Conservation (phyloP, 2,888 invertebrate species). For the Agrotis puta region DNA sequence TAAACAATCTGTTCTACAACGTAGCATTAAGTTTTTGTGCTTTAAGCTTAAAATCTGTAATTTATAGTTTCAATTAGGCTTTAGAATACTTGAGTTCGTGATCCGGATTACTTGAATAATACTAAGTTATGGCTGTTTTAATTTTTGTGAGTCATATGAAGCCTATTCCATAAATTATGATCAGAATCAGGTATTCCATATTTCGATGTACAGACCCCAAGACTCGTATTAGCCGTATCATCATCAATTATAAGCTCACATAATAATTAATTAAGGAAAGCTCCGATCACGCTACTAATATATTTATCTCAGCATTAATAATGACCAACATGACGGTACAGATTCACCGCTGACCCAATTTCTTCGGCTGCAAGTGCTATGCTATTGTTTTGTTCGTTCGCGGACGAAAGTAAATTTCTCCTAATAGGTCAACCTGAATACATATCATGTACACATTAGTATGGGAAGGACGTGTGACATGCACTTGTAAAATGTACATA, state of each 20-base stretch:
- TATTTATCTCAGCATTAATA: constrained; percentile 44
- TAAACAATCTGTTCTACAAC: constrained; percentile 67
- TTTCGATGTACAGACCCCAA: neutral
- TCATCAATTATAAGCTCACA: constrained; percentile 33
- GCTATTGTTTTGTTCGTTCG: constrained; percentile 70
- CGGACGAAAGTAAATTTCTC: constrained; percentile 84
- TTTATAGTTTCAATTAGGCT: constrained; percentile 50
- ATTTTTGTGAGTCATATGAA: constrained; percentile 33
- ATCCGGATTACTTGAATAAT: constrained; percentile 48
- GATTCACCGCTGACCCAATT: constrained; percentile 73
- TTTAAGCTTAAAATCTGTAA: constrained; percentile 35
- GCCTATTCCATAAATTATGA: constrained; percentile 37
- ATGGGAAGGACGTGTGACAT: constrained; percentile 63
- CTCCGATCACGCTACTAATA: constrained; percentile 44
- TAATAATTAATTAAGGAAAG: constrained; percentile 51
- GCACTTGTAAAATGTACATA: constrained; percentile 53
- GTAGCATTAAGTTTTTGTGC: constrained; percentile 53
- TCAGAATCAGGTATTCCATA: neutral
- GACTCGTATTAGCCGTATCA: constrained; percentile 9
- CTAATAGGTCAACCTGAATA: constrained; percentile 80
- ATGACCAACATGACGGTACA: constrained; percentile 49
- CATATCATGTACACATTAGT: constrained; percentile 74
- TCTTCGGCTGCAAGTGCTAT: constrained; percentile 68
- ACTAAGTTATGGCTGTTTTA: constrained; percentile 36
- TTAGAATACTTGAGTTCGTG: constrained; percentile 29